Base-by-base conservation (phyloP, 2,113 vertebrate species). In the Sorex fumeus region DNA sequence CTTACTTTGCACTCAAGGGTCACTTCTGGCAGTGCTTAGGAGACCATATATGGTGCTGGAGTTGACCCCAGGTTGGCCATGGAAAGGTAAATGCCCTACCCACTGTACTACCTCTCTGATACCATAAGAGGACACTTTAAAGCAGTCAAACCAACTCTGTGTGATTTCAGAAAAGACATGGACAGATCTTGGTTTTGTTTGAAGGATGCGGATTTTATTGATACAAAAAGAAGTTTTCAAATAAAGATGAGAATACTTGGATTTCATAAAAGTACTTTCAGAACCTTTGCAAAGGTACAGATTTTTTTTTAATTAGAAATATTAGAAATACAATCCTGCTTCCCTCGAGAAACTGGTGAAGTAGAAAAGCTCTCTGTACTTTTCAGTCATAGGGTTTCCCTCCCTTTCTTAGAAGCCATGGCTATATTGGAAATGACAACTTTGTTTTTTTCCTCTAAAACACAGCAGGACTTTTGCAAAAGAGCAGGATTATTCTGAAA, bases 141-240 rank as follows among this genome's bases (percentile, higher is more conserved):
- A 64, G 13, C 50, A 85, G 30, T 74, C 60, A 78, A 57, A 28
- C 6, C 57, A 47, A 40, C 28, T 87, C n/a, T 91, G 1, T 84
- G 91, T 90, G 78, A 85, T 78, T 91, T 86, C 43, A 40, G 16
- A 82, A 82, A 70, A 84, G 11, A 93, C 77, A 87, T 72, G 45
- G 25, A 13, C 40, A 40, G 34, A 50, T 76, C 77, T 90, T 89
- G 53, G n/a, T 28, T 87, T 91, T 94, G 45, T 78, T 50, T 90
- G 77, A 96, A 77, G 53, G 87, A 30, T 82, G 50, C 45, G 53
- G 93, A 87, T 47, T 80, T 67, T 67, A 25, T 75, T 30, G 47
- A n/a, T 70, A 23, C 36, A 23, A 11, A 36, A 82, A 86, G 43
- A 87, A 47, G 66, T 81, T 75, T 87, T 34, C n/a, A 90, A 45